Evolutionary conservation across 2,888 invertebrate genomes (phyloP), one percentile per base, ranked within the genome.

Genomic region (Drosophila limbata): DNA sequence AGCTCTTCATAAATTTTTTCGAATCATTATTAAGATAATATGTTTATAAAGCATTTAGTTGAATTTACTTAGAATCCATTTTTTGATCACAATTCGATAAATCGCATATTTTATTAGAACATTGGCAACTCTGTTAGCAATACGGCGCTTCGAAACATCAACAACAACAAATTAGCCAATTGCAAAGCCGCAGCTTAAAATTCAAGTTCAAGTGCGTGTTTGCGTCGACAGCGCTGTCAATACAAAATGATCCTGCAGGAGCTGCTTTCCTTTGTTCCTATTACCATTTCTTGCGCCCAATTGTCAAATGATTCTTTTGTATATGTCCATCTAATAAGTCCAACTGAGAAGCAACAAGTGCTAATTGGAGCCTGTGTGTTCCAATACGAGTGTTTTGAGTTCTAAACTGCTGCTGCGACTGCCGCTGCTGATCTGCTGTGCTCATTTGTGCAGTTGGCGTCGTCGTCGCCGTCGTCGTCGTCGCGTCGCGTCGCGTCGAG

Each of bases 121-220:
- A 11, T 40, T 62, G 56, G 57, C 57, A 68, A 64, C 63, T 47
- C 64, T 68, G 51, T 10, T n/a, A n/a, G 17, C 47, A 39, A 21
- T 6, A 21, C 5, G 10, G 2, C 11, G 11, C 33, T 10, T 35
- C 35, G 4, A 37, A 37, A 37, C 40, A 45, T 8, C 25, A 35
- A 39, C 55, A 48, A 3, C 42, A 44, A 33, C 78, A 60, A 59
- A 75, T 75, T 73, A 60, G 63, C 60, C 53, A 60, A 39, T 48
- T 44, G 31, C 66, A 42, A 50, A 44, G 56, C 17, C 4, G 28
- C 55, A 45, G 39, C 21, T 21, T 40, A 17, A 57, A 42, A 57
- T 64, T 64, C 89, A 90, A 90, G 90, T 90, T 90, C 89, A 90
- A 88, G 84, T 75, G 75, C 84, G 74, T 40, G 35, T 57, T 39